phyloP scores from a whole-genome alignment of 2,888 invertebrate species.

The Aricia artaxerxes region DNA sequence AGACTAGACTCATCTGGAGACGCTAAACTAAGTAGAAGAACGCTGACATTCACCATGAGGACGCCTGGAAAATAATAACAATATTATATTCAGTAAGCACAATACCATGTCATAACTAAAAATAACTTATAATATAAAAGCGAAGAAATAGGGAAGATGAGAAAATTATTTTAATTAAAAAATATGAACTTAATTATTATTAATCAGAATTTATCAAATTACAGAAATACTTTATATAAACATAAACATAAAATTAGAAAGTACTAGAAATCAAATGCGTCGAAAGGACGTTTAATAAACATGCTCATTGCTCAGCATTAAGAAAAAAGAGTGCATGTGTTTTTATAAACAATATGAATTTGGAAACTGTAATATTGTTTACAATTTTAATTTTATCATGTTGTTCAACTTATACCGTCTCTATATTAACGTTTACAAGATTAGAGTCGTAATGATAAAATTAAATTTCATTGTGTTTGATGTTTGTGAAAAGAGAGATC shows the following conservation, averaged over 20 bases:
- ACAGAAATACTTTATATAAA: neutral
- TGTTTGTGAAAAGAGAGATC: slow-evolving; percentile 80
- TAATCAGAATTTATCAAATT: neutral
- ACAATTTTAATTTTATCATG: slow-evolving; percentile 26
- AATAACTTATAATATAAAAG: neutral
- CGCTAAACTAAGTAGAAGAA: slow-evolving; percentile 94
- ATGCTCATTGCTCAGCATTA: slow-evolving; percentile 27
- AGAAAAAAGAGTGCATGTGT: slow-evolving; percentile 28
- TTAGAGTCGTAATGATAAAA: slow-evolving; percentile 20
- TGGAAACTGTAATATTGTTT: slow-evolving; percentile 21
- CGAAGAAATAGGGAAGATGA: neutral
- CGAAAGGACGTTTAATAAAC: slow-evolving; percentile 28
- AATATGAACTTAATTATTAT: neutral
- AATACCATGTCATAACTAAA: neutral
- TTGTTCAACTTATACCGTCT: neutral
- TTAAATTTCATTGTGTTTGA: slow-evolving; percentile 53
- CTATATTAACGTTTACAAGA: neutral
- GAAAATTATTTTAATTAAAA: neutral
- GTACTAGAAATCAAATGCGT: neutral
- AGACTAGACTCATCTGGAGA: slow-evolving; percentile 98
- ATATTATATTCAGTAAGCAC: neutral
- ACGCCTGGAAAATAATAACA: slow-evolving; percentile 84
- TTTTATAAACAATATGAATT: slow-evolving; percentile 17
- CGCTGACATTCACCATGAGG: slow-evolving; percentile 95
- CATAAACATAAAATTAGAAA: neutral